Evolutionary conservation across 1,140 invertebrate species (phyloP).

Genomic region (Aethina tumida): DNA sequence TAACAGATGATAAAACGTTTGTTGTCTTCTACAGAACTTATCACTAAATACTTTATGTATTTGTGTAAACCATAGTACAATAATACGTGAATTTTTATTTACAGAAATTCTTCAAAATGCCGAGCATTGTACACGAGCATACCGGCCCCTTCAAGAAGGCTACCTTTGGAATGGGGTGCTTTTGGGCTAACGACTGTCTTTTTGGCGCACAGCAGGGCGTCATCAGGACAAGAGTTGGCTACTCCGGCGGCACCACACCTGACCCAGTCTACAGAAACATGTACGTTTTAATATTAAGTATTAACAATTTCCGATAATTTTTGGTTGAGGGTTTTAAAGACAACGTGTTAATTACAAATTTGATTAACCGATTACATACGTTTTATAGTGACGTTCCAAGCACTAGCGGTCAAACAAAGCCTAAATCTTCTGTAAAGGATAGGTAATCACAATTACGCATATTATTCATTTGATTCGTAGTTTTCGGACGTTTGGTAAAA

Average conservation of each 20-base stretch:
- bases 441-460: neutral
- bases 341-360: too few species aligned
- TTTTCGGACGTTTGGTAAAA: too few species aligned
- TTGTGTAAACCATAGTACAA: slow-evolving; percentile 7
- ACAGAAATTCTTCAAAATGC: slow-evolving; percentile 24
- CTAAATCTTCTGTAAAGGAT: too few species aligned
- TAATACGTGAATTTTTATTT: slow-evolving; percentile 6
- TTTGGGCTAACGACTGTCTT: slow-evolving; percentile 89
- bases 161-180: slow-evolving; percentile 93
- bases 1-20: too few species aligned
- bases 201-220: slow-evolving; percentile 82
- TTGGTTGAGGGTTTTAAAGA: slow-evolving; percentile 1
- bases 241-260: slow-evolving; percentile 72
- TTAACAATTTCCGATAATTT: slow-evolving; percentile 1
- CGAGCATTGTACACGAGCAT: slow-evolving; percentile 27
- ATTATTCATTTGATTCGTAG: too few species aligned
- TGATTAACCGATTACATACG: too few species aligned
- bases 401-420: too few species aligned
- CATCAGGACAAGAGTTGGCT: slow-evolving; percentile 87
- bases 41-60: too few species aligned
- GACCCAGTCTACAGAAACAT: slow-evolving; percentile 79
- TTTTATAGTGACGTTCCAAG: too few species aligned
- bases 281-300: slow-evolving; percentile 55
- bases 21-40: too few species aligned
- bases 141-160: slow-evolving; percentile 42